Conservation (phyloP, 2,797 vertebrate species). For the Xyrichtys novacula region DNA sequence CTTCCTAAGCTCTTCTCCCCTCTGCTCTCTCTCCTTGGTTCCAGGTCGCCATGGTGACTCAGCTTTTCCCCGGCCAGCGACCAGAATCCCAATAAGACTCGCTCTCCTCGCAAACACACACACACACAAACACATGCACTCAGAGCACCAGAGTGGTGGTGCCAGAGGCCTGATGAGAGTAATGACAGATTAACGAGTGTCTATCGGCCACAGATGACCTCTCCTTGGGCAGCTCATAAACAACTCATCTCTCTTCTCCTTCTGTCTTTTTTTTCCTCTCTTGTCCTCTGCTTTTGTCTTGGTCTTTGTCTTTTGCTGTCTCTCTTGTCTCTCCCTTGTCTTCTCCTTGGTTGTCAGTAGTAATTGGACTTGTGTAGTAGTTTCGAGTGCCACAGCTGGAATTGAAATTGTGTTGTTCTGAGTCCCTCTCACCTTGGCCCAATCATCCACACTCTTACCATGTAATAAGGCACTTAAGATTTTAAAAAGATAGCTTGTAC, state of each 20-base stretch:
- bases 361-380: slow-evolving; percentile 46
- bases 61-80: slow-evolving; percentile 70
- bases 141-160: slow-evolving; percentile 38
- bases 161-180: slow-evolving; percentile 79
- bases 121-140: slow-evolving; percentile 17
- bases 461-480: slow-evolving; percentile 22
- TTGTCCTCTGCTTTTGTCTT: slow-evolving; percentile 24
- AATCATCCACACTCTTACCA: slow-evolving; percentile 21
- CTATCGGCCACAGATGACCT: slow-evolving; percentile 77
- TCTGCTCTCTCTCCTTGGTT: slow-evolving; percentile 56
- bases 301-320: slow-evolving; percentile 39
- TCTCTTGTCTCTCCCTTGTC: slow-evolving; percentile 15
- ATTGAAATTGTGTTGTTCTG: slow-evolving; percentile 53
- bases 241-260: slow-evolving; percentile 55
- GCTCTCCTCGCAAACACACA: slow-evolving; percentile 45
- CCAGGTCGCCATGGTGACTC: slow-evolving; percentile 81
- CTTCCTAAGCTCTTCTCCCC: slow-evolving; percentile 24
- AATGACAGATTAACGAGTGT: slow-evolving; percentile 80
- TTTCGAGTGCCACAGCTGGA: slow-evolving; percentile 31
- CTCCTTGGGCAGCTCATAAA: slow-evolving; percentile 73
- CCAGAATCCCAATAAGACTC: slow-evolving; percentile 75
- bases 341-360: slow-evolving; percentile 27
- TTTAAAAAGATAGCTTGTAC: slow-evolving; percentile 23
- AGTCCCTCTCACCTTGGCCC: slow-evolving; percentile 35
- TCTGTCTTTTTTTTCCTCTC: slow-evolving; percentile 18